Evolutionary conservation across 2,113 vertebrate species (phyloP), one percentile per base, ranked within the genome.

Genomic region (Peromyscus polionotus): DNA sequence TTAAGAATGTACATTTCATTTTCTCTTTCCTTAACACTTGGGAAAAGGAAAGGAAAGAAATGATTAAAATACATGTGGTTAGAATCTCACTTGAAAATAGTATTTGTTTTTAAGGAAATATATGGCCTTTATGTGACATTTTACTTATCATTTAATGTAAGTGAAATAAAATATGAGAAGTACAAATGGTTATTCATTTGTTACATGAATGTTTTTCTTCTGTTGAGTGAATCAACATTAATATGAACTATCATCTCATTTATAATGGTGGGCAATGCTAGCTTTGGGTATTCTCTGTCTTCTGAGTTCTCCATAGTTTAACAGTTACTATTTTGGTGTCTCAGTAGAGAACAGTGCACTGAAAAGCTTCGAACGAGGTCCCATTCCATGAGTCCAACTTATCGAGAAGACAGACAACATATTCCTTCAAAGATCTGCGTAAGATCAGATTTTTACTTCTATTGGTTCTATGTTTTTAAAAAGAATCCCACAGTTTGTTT

Each of bases 291-390:
- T 9, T 39, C 24, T 31, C 1, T 80, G 77, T 91, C 12, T 51
- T 93, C 54, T 91, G 4, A 96, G 81, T 98, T 97, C 51, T 94
- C 92, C 26, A 39, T 51, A 94, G 96, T 97, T 88, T 98, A 92
- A 97, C 96, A 68, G 22, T 83, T 84, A 2, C 26, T 95, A 0
- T 97, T 97, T 93, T 95, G 51, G 61, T 51, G 93, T 72, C 90
- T 96, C 96, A 98, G 83, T 97, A 99, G 99, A 97, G 99, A 98
- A 80, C 98, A 95, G 65, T 95, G 97, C 57, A 96, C 97, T n/a
- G 98, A 98, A 85, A 99, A 97, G 93, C 95, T 98, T 84, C 81
- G 94, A 72, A 80, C 68, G 45, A 88, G 80, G 31, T 96, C 98
- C 0, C 94, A 51, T 86, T 98, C 98, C 17, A 0, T 48, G 94